Percentiles rank a stretch among this genome's conserved stretches.
phyloP scores from a whole-genome alignment of 2,888 invertebrate genomes.

The Willowsia nigromaculata region DNA sequence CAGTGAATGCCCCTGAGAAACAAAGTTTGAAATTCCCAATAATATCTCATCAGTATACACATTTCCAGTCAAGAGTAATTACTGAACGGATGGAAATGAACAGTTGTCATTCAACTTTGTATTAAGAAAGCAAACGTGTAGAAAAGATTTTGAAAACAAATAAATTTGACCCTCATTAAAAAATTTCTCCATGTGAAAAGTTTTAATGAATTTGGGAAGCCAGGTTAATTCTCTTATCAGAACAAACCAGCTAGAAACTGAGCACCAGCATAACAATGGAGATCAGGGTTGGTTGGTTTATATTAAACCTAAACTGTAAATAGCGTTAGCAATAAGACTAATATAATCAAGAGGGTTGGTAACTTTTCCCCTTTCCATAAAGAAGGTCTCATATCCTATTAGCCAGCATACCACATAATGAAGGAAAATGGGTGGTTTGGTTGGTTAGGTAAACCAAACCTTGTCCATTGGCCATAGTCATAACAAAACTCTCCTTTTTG shows the following conservation, averaged over 20 bases:
- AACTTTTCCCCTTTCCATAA: slow-evolving; percentile 31
- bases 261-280: neutral
- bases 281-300: neutral
- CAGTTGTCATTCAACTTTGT: neutral
- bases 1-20: neutral
- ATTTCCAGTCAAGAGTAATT: neutral
- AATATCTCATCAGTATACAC: too few species aligned
- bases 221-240: slow-evolving; percentile 20
- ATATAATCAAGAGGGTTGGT: slow-evolving; percentile 45
- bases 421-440: neutral
- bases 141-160: neutral
- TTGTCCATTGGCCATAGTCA: neutral
- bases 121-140: neutral
- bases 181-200: neutral
- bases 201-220: slow-evolving; percentile 24
- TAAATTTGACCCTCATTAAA: neutral
- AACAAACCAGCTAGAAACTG: neutral
- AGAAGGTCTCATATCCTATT: neutral
- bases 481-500: neutral
- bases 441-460: neutral
- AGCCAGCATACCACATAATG: neutral
- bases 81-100: neutral
- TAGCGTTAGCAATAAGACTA: slow-evolving; percentile 44
- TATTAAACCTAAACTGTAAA: neutral
- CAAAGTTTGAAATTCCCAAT: too few species aligned